Evolutionary conservation across 2,113 vertebrate genomes (phyloP).

Genomic region (Cyprinodon brontotheroides): DNA sequence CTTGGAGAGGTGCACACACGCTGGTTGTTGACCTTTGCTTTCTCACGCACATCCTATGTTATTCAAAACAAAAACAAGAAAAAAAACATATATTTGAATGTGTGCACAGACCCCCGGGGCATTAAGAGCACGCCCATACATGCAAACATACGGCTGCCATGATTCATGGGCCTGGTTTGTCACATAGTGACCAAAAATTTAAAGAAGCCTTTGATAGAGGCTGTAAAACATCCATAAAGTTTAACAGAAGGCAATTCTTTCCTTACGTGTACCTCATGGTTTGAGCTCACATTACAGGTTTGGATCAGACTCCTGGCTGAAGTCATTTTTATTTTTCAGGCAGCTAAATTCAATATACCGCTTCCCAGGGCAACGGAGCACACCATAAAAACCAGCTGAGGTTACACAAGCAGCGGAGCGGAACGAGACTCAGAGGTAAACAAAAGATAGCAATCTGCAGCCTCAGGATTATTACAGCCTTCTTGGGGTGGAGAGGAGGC

Average conservation of each 20-base stretch:
- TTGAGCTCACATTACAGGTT: slow-evolving; percentile 30
- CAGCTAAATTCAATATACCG: slow-evolving; percentile 39
- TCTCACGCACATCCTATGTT: slow-evolving; percentile 11
- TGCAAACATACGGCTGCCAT: slow-evolving; percentile 25
- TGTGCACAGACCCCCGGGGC: slow-evolving; percentile 7
- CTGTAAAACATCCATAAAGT: slow-evolving; percentile 8
- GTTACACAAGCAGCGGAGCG: slow-evolving; percentile 45
- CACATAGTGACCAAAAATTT: slow-evolving; percentile 20
- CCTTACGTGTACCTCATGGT: slow-evolving; percentile 18
- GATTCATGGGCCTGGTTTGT: slow-evolving; percentile 35
- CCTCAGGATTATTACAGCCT: slow-evolving; percentile 39
- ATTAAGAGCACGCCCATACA: slow-evolving; percentile 23
- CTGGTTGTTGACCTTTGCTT: slow-evolving; percentile 45
- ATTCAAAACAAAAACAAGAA: neutral
- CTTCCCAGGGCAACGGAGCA: slow-evolving; percentile 36
- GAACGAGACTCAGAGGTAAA: slow-evolving; percentile 27
- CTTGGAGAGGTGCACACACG: slow-evolving; percentile 56
- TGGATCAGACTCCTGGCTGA: slow-evolving; percentile 29
- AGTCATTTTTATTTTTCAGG: slow-evolving; percentile 37
- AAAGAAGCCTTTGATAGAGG: slow-evolving; percentile 33
- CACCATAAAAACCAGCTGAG: slow-evolving; percentile 40
- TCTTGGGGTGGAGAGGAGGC: slow-evolving; percentile 12
- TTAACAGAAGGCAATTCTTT: slow-evolving; percentile 16
- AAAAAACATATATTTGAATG: slow-evolving; percentile 20
- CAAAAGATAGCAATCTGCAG: slow-evolving; percentile 47